Evolutionary conservation across 2,113 vertebrate species (phyloP).

Genomic region (Proteles cristata): DNA sequence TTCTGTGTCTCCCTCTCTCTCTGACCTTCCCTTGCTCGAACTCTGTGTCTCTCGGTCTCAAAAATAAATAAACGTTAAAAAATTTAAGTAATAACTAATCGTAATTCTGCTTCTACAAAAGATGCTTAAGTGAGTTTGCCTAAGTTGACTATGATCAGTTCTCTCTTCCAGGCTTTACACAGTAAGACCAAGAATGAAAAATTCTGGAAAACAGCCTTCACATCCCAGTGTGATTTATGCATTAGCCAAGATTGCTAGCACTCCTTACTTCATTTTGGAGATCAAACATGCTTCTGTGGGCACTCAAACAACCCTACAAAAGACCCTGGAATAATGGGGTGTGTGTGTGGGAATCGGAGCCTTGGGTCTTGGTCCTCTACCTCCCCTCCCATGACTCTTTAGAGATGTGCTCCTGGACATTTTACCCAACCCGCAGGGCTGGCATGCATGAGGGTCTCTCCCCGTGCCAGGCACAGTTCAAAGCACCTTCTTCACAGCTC

Average conservation of each 20-base stretch:
- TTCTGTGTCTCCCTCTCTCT: too few relatives aligned
- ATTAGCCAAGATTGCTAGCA: not conserved
- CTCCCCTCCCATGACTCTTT: not conserved
- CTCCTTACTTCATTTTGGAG: not conserved
- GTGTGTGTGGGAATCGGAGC: not conserved
- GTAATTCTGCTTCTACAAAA: not conserved
- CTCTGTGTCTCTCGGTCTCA: too few relatives aligned
- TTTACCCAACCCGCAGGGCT: fast-evolving
- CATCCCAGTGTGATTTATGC: fast-evolving
- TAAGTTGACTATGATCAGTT: not conserved
- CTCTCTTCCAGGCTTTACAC: not conserved
- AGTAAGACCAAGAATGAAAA: not conserved
- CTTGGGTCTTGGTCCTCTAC: fast-evolving
- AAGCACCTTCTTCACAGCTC: not conserved
- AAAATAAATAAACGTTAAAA: not conserved
- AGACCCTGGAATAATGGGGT: not conserved
- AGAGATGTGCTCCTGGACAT: not conserved
- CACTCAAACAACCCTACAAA: not conserved
- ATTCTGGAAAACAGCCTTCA: not conserved
- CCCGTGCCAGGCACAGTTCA: not conserved
- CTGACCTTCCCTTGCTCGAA: too few relatives aligned
- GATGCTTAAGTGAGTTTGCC: not conserved
- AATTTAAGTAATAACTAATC: not conserved
- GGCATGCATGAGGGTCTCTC: fast-evolving
- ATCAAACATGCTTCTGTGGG: not conserved